phyloP scores from a whole-genome alignment of 1,140 invertebrate genomes.

The Drosophila bifasciata region DNA sequence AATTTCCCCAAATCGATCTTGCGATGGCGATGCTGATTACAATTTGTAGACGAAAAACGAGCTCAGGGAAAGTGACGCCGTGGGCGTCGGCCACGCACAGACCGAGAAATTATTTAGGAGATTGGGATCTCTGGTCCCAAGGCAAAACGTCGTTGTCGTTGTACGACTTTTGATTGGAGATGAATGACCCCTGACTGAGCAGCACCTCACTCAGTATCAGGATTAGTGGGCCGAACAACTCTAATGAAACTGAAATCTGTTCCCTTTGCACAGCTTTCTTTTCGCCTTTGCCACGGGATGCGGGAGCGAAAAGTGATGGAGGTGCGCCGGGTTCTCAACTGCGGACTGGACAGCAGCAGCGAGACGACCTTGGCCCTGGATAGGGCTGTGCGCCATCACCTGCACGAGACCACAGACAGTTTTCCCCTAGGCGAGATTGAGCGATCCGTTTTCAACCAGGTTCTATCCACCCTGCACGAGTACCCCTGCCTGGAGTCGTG shows the following conservation, averaged over 20 bases:
- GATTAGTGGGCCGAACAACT: constrained; percentile 21
- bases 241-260: constrained; percentile 34
- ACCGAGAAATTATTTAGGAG: constrained; percentile 65
- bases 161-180: constrained; percentile 71
- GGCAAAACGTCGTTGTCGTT: constrained; percentile 14
- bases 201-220: constrained; percentile 34
- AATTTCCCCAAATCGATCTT: constrained; percentile 47
- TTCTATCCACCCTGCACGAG: constrained; percentile 86
- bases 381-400: constrained; percentile 84
- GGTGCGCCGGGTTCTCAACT: constrained; percentile 85
- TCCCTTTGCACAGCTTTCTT: constrained; percentile 85
- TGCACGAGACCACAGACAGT: constrained; percentile 85
- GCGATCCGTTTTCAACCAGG: constrained; percentile 87
- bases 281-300: constrained; percentile 87
- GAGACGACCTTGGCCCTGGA: constrained; percentile 83
- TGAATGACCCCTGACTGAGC: constrained; percentile 69
- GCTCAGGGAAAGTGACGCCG: constrained; percentile 55
- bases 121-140: constrained; percentile 23
- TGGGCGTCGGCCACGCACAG: constrained; percentile 23
- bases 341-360: constrained; percentile 81
- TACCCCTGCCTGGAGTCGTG: constrained; percentile 86
- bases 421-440: constrained; percentile 87
- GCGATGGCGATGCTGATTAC: constrained; percentile 43
- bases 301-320: constrained; percentile 86
- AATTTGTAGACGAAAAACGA: constrained; percentile 52